These are phyloP conservation scores for Prionailurus bengalensis DNA, from an alignment of 2,113 vertebrate genomes.

Conservation along the genomic window DNA sequence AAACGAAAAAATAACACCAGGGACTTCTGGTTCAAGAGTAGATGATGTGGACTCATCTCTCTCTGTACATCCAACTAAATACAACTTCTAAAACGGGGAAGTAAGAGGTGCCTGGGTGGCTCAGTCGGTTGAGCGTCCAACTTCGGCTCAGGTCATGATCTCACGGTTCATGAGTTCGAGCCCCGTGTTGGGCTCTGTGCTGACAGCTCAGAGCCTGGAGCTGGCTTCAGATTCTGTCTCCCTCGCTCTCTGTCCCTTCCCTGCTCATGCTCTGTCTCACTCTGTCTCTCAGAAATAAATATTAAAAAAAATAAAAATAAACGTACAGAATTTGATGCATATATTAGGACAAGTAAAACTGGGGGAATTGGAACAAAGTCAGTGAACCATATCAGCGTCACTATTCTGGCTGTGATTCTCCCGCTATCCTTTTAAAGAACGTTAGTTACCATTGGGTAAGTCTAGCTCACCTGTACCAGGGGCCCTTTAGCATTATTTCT, in stretches of 20 bases:
- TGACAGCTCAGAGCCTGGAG: too few species aligned
- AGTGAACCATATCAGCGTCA: accelerated
- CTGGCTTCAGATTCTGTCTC: too few species aligned
- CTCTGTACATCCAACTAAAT: background rate
- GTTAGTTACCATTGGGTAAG: background rate
- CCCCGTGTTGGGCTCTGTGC: too few species aligned
- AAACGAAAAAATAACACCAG: background rate
- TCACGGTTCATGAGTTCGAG: too few species aligned
- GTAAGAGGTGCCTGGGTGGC: too few species aligned
- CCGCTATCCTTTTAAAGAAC: background rate
- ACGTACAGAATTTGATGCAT: background rate
- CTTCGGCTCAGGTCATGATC: too few species aligned
- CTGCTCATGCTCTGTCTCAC: too few species aligned
- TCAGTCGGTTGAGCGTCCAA: too few species aligned
- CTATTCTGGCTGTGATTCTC: accelerated
- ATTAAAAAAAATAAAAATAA: background rate
- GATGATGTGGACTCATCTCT: background rate
- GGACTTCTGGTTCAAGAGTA: background rate
- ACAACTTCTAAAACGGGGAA: background rate
- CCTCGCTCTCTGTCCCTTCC: too few species aligned
- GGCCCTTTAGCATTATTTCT: background rate
- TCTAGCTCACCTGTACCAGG: accelerated
- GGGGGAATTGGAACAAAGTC: accelerated
- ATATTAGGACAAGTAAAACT: background rate
- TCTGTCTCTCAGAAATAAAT: too few species aligned